phyloP scores from a whole-genome alignment of 2,888 invertebrate species.

The Charanyca ferruginea region DNA sequence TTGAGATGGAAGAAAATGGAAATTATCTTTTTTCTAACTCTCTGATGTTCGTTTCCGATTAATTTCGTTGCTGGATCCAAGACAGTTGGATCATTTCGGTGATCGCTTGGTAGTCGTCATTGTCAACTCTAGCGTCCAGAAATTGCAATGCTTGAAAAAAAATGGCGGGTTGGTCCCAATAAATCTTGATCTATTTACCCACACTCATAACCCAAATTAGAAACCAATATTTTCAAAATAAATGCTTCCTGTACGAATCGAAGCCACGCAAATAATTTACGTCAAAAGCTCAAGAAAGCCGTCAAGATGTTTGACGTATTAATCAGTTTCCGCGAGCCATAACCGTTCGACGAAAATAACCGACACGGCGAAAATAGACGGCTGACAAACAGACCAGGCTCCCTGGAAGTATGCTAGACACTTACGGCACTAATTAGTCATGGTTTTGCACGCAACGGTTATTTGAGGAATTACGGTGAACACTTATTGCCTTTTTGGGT shows the following conservation, averaged over 20 bases:
- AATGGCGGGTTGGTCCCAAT: no score
- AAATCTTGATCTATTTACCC: background rate
- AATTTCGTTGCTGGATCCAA: no score
- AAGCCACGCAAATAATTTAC: slow-evolving; percentile 2
- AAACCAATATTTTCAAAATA: slow-evolving; percentile 1
- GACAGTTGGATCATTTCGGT: no score
- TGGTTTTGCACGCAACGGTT: slow-evolving; percentile 7
- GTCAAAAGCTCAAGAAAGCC: slow-evolving; percentile 50
- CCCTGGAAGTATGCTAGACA: slow-evolving; percentile 31
- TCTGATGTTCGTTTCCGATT: no score
- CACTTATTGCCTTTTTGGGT: slow-evolving; percentile 24
- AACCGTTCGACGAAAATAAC: slow-evolving; percentile 45
- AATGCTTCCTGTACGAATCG: background rate
- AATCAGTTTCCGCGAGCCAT: slow-evolving; percentile 59
- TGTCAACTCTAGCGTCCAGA: no score
- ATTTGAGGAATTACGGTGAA: slow-evolving; percentile 14
- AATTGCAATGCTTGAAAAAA: no score
- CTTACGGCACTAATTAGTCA: slow-evolving; percentile 47
- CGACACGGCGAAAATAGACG: slow-evolving; percentile 59
- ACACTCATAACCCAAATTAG: background rate
- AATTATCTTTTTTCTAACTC: no score
- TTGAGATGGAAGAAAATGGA: no score
- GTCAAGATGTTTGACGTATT: slow-evolving; percentile 64
- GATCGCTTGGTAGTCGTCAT: no score
- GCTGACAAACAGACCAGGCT: slow-evolving; percentile 52